Percentiles rank a stretch among this genome's conserved stretches.
Conservation (phyloP, 2,797 vertebrate species). For the Hapalemur alaotrensis region DNA sequence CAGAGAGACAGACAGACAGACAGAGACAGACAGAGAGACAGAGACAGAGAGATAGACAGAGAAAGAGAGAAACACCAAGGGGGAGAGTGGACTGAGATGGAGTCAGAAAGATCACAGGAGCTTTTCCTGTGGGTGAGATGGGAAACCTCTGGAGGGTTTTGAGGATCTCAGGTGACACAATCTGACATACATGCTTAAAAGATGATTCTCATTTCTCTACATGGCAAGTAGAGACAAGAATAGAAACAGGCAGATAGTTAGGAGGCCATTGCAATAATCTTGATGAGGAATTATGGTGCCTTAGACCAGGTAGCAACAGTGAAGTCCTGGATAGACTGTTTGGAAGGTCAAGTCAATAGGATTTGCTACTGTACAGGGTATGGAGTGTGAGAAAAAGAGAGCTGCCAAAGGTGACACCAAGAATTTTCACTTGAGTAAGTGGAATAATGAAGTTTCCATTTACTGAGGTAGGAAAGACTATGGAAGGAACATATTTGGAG, state of each 20-base stretch:
- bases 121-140: not conserved
- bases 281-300: not conserved
- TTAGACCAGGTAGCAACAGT: not conserved
- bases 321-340: not conserved
- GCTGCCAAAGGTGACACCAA: not conserved
- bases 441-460: not conserved
- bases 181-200: not conserved
- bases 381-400: not conserved
- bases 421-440: not conserved
- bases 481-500: not conserved
- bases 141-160: not conserved
- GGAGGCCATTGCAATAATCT: not conserved
- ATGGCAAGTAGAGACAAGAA: not conserved
- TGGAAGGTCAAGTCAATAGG: not conserved
- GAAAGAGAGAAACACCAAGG: not conserved
- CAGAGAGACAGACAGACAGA: not conserved
- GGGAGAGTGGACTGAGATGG: not conserved
- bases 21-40: too few relatives aligned
- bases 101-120: not conserved
- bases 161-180: not conserved
- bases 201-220: not conserved
- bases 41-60: too few relatives aligned
- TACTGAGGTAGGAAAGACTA: not conserved
- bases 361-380: not conserved
- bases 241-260: not conserved